Conservation (phyloP, 2,113 vertebrate genomes). For the Rhagologus leucostigma region DNA sequence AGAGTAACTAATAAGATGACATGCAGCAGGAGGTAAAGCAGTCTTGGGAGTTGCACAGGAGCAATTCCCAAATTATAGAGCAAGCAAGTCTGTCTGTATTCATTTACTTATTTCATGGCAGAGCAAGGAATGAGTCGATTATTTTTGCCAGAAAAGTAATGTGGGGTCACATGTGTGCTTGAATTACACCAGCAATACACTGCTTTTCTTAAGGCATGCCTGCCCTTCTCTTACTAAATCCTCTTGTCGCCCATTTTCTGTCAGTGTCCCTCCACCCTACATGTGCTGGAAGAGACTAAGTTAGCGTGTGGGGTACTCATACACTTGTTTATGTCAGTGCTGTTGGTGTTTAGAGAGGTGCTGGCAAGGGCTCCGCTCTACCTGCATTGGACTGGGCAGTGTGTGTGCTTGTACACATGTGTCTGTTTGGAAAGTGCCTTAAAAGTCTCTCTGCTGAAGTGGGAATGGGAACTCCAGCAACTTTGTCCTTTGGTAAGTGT, state of each 20-base stretch:
- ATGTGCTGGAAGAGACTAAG: background rate
- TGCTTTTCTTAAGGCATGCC: accelerated
- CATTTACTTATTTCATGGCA: background rate
- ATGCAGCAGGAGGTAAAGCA: background rate
- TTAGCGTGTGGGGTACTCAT: accelerated
- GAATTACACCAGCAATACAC: background rate
- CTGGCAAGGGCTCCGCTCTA: background rate
- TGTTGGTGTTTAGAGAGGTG: background rate
- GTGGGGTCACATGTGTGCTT: background rate
- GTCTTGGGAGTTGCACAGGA: background rate
- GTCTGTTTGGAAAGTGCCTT: background rate
- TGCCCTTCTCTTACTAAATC: background rate
- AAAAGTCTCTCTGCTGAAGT: background rate
- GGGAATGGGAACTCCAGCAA: background rate
- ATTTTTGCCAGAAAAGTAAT: background rate
- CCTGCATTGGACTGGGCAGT: accelerated
- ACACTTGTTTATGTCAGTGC: background rate
- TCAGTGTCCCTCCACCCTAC: background rate
- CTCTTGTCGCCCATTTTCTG: background rate
- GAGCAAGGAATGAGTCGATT: background rate
- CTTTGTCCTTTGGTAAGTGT: background rate
- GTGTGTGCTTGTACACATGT: accelerated
- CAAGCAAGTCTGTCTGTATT: background rate
- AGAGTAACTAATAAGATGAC: background rate
- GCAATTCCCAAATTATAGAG: background rate